These are phyloP conservation scores for Diachrysia chrysitis DNA, from an alignment of 2,888 invertebrate genomes.

Conservation along the genomic window DNA sequence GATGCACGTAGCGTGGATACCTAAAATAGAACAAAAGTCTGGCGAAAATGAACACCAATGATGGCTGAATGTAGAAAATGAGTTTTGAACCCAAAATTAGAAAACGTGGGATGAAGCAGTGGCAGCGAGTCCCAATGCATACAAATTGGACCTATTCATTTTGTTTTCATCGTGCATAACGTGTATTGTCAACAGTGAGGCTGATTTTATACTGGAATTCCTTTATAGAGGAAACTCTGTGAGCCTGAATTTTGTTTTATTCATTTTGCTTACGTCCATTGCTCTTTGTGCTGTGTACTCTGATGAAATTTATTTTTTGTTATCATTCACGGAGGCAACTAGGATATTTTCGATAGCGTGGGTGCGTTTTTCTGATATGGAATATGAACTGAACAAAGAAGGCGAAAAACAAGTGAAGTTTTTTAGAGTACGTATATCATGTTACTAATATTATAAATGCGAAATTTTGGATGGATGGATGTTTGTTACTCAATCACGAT, in stretches of 20 bases:
- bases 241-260: constrained; percentile 3
- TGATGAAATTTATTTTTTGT: not conserved
- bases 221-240: constrained; percentile 24
- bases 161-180: constrained; percentile 27
- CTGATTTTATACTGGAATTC: constrained; percentile 23
- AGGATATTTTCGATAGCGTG: not conserved
- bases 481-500: too few species aligned
- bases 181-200: constrained; percentile 21
- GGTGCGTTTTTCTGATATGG: not conserved
- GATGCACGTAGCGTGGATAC: not conserved
- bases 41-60: not conserved
- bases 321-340: not conserved
- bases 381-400: not conserved
- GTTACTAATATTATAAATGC: too few species aligned
- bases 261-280: not conserved
- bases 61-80: constrained; percentile 18
- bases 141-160: constrained; percentile 42
- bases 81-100: constrained; percentile 29
- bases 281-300: not conserved
- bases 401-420: not conserved
- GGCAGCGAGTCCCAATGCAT: constrained; percentile 36
- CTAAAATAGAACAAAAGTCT: not conserved
- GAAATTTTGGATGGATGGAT: too few species aligned
- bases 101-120: constrained; percentile 20
- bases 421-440: constrained; percentile 40